A percentile compares a stretch with the other conserved stretches of the same genome.
These are phyloP conservation scores for Geopemphigus sp. DNA, from an alignment of 1,140 invertebrate genomes.

Conservation along the genomic window DNA sequence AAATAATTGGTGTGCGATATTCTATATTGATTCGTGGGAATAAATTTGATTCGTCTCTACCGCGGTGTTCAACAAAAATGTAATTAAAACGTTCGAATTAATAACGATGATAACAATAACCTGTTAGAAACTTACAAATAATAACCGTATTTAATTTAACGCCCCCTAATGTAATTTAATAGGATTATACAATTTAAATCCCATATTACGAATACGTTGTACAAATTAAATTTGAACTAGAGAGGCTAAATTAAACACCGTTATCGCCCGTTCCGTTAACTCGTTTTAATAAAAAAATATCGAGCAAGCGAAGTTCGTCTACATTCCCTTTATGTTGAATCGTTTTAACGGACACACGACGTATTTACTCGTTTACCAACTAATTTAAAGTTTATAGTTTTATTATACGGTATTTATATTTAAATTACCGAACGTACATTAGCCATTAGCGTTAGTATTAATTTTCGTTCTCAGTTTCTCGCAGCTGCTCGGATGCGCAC, in stretches of 20 bases:
- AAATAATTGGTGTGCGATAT: too few relatives aligned
- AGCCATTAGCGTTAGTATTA: conserved; percentile 23
- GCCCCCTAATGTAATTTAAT: too few relatives aligned
- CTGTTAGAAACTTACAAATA: too few relatives aligned
- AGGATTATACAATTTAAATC: too few relatives aligned
- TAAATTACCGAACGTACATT: conserved; percentile 10
- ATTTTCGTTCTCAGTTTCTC: conserved; percentile 16
- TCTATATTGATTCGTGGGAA: too few relatives aligned
- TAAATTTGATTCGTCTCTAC: too few relatives aligned
- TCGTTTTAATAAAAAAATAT: conserved; percentile 15
- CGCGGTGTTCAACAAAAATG: too few relatives aligned
- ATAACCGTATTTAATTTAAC: too few relatives aligned
- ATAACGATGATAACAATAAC: too few relatives aligned
- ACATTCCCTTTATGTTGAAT: not conserved
- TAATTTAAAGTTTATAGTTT: conserved; percentile 37
- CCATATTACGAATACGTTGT: not conserved
- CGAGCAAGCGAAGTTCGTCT: not conserved
- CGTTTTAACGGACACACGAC: conserved; percentile 7
- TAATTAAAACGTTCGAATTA: too few relatives aligned
- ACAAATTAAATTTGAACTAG: conserved; percentile 31
- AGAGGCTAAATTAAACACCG: too few relatives aligned
- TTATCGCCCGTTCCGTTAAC: conserved; percentile 15
- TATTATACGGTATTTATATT: conserved; percentile 10
- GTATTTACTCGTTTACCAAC: conserved; percentile 20
- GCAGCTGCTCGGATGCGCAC: conserved; percentile 11